Conservation (phyloP, 2,113 vertebrate genomes). For the Peromyscus californicus region DNA sequence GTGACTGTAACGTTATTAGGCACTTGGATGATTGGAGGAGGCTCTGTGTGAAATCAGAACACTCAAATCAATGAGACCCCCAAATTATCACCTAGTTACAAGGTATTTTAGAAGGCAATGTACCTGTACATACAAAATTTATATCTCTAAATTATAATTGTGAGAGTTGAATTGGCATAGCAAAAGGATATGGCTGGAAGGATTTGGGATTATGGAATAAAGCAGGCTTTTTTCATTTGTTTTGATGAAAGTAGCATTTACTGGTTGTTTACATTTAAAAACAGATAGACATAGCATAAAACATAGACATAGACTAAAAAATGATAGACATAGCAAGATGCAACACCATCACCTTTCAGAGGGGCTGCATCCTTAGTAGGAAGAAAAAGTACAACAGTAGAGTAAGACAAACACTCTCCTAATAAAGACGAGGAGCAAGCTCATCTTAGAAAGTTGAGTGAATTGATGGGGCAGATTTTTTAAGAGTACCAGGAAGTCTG, state of each 20-base stretch:
- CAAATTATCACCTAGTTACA: background rate
- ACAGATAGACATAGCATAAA: no score
- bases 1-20: slow-evolving; percentile 89
- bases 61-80: background rate
- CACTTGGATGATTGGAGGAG: slow-evolving; percentile 92
- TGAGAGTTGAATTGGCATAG: background rate
- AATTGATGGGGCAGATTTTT: background rate
- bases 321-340: background rate
- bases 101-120: background rate
- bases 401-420: background rate
- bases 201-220: background rate
- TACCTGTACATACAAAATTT: background rate
- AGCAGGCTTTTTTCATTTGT: background rate
- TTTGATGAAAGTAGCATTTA: background rate
- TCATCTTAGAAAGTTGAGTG: background rate
- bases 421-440: background rate
- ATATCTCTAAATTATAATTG: background rate
- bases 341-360: background rate
- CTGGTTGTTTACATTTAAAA: background rate
- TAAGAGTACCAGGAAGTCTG: background rate
- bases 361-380: background rate
- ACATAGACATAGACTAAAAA: no score
- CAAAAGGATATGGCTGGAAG: background rate
- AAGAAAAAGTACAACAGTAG: background rate
- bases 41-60: slow-evolving; percentile 89